Conservation (phyloP, 2,113 vertebrate genomes). For the Pavo muticus region DNA sequence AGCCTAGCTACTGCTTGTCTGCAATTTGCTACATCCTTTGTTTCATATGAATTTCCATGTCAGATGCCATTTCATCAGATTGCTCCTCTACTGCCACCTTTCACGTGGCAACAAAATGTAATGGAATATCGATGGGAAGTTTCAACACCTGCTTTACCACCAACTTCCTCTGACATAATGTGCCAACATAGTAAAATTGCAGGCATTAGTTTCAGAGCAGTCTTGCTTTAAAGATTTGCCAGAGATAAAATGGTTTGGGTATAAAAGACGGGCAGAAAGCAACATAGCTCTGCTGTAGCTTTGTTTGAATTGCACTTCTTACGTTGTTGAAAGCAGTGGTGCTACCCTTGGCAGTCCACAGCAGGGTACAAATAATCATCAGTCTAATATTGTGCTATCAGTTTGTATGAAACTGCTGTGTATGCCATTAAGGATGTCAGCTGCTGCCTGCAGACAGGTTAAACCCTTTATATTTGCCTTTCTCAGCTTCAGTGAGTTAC, state of each 20-base stretch:
- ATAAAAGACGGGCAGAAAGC: neutral
- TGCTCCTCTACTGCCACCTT: no score
- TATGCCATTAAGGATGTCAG: neutral
- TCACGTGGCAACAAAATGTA: no score
- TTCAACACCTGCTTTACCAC: no score
- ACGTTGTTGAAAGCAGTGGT: neutral
- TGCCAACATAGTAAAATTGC: no score
- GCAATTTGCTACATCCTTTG: neutral
- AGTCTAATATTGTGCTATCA: fast-evolving
- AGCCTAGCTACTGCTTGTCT: neutral
- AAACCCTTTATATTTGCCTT: neutral
- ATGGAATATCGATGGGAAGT: no score
- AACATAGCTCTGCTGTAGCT: neutral
- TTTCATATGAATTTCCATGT: no score
- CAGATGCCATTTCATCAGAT: no score
- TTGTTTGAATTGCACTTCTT: neutral
- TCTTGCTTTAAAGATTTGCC: neutral
- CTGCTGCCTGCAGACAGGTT: neutral
- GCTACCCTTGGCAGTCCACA: neutral
- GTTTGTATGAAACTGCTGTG: neutral
- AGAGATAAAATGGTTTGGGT: neutral
- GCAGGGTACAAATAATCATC: neutral
- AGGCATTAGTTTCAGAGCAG: no score
- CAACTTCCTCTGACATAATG: no score
- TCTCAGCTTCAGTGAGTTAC: neutral